A percentile compares a stretch with the other conserved stretches of the same genome.
Conservation (phyloP, 2,113 vertebrate genomes). For the Rhynchomys soricoides region DNA sequence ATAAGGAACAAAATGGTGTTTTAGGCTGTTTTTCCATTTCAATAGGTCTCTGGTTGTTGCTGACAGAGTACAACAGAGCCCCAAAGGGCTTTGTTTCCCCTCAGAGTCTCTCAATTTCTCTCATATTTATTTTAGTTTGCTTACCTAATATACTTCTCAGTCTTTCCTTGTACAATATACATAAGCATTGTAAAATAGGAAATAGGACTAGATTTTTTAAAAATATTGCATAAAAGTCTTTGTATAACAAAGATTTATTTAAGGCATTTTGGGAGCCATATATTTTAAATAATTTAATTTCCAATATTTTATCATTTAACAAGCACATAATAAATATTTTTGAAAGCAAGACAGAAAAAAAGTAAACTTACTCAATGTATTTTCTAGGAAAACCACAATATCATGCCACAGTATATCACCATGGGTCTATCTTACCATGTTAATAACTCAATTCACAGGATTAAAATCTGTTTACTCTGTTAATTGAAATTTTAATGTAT, state of each 20-base stretch:
- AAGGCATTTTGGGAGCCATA: not conserved
- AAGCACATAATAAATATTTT: conserved; percentile 12
- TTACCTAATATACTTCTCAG: not conserved
- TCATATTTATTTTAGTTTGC: not conserved
- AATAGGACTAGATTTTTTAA: not conserved
- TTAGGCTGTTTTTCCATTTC: not conserved
- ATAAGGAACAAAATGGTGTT: not conserved
- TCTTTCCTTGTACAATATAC: not conserved
- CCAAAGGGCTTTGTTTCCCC: not conserved
- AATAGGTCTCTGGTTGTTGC: not conserved
- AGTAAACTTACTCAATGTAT: conserved; percentile 7
- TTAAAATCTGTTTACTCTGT: not conserved
- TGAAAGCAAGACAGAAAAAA: conserved; percentile 28
- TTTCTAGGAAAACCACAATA: not conserved
- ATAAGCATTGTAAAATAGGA: not conserved
- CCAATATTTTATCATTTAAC: not conserved
- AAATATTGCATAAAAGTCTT: not conserved
- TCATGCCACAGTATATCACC: not conserved
- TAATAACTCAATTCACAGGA: not conserved
- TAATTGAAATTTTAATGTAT: not conserved
- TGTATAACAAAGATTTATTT: conserved; percentile 12
- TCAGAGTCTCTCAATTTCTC: not conserved
- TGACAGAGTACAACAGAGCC: not conserved
- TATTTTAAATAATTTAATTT: conserved; percentile 54
- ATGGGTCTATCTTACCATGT: not conserved